These are phyloP conservation scores for Keiferia lycopersicella DNA, from an alignment of 2,888 invertebrate species.

Conservation along the genomic window DNA sequence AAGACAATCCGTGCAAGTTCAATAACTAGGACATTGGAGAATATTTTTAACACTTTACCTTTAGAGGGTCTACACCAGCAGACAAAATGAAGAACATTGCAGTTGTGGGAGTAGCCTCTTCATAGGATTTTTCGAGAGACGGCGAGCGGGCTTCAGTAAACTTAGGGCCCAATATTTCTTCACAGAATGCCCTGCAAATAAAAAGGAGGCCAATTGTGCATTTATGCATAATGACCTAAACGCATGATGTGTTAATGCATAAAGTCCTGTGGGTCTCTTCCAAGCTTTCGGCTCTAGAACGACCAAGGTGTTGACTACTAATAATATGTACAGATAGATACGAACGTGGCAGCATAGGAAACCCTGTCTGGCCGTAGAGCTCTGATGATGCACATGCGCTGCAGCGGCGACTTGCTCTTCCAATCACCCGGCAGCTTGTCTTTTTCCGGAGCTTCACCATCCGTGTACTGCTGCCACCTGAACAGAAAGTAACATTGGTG, in stretches of 20 bases:
- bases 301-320: too few species aligned
- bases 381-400: conserved; percentile 95
- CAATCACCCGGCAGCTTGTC: conserved; percentile 98
- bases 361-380: conserved; percentile 95
- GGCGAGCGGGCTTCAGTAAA: conserved; percentile 90
- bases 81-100: conserved; percentile 97
- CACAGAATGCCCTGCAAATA: conserved; percentile 86
- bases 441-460: conserved; percentile 95
- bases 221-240: too few species aligned
- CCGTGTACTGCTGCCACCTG: conserved; percentile 95
- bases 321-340: too few species aligned
- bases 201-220: too few species aligned
- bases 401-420: conserved; percentile 93
- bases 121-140: conserved; percentile 91
- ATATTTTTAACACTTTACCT: conserved; percentile 64
- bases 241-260: too few species aligned
- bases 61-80: conserved; percentile 96
- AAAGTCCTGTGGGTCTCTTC: too few species aligned
- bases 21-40: too few species aligned
- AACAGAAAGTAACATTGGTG: too few species aligned
- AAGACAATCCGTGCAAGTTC: too few species aligned
- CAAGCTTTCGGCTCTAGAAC: too few species aligned
- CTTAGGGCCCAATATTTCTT: conserved; percentile 92
- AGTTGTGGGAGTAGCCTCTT: conserved; percentile 91
- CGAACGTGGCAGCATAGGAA: conserved; percentile 92